phyloP scores from a whole-genome alignment of 1,140 invertebrate species.

The Bradysia coprophila region DNA sequence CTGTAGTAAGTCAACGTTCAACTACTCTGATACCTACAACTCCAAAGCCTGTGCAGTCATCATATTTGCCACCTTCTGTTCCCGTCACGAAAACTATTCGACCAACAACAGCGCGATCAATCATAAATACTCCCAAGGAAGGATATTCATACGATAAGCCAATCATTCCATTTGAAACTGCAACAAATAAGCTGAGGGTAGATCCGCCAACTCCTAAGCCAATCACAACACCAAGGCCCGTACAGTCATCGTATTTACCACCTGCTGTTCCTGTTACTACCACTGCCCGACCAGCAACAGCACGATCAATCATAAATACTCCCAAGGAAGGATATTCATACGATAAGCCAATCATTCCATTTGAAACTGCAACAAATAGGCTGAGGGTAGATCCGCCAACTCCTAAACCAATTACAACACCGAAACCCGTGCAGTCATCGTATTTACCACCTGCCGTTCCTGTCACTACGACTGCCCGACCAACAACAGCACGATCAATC shows the following conservation, averaged over 20 bases:
- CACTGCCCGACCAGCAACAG: background rate
- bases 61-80: slow-evolving; percentile 8
- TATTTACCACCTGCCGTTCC: background rate
- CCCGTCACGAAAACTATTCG: background rate
- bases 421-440: slow-evolving; percentile 7
- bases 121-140: no score
- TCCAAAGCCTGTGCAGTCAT: slow-evolving; percentile 10
- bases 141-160: no score
- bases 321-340: no score
- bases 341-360: background rate
- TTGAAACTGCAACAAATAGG: background rate
- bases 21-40: slow-evolving; percentile 2
- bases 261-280: background rate
- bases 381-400: background rate
- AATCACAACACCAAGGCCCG: background rate
- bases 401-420: background rate
- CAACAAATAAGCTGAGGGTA: no score
- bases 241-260: background rate
- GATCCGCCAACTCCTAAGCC: no score
- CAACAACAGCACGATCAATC: background rate
- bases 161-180: background rate
- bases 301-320: no score
- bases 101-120: slow-evolving; percentile 5
- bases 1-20: background rate
- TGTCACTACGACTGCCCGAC: background rate